Evolutionary conservation across 2,113 vertebrate genomes (phyloP).

Genomic region (Dolichotis patagonum): DNA sequence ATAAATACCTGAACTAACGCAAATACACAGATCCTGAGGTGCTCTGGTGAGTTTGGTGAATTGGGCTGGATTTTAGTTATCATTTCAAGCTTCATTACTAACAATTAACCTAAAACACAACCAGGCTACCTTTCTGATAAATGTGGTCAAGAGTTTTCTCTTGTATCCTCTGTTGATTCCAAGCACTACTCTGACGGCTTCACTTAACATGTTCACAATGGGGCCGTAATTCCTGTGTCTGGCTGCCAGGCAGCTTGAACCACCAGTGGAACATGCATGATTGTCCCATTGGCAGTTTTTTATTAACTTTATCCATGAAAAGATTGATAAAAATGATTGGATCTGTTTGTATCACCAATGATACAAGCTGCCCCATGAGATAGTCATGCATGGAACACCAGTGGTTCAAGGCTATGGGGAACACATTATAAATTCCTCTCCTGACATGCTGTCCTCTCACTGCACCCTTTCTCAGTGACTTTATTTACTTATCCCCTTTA

Average conservation of each 20-base stretch:
- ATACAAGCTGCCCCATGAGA: not conserved
- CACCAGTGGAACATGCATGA: not conserved
- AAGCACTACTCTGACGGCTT: not conserved
- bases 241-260: not conserved
- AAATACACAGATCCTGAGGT: not conserved
- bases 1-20: not conserved
- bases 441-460: not conserved
- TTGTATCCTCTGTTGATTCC: not conserved
- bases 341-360: not conserved
- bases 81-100: not conserved
- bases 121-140: not conserved
- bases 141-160: not conserved
- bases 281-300: not conserved
- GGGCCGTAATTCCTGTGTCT: not conserved
- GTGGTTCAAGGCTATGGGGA: not conserved
- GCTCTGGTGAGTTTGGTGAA: not conserved
- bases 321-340: not conserved
- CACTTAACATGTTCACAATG: not conserved
- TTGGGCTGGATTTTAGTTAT: not conserved
- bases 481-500: not conserved
- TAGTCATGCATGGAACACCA: not conserved
- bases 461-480: not conserved
- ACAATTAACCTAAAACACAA: not conserved
- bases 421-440: not conserved
- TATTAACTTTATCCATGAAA: not conserved